These are phyloP conservation scores for Trissonchulus latispiculum DNA, from an alignment of 2,888 invertebrate genomes.

Conservation along the genomic window DNA sequence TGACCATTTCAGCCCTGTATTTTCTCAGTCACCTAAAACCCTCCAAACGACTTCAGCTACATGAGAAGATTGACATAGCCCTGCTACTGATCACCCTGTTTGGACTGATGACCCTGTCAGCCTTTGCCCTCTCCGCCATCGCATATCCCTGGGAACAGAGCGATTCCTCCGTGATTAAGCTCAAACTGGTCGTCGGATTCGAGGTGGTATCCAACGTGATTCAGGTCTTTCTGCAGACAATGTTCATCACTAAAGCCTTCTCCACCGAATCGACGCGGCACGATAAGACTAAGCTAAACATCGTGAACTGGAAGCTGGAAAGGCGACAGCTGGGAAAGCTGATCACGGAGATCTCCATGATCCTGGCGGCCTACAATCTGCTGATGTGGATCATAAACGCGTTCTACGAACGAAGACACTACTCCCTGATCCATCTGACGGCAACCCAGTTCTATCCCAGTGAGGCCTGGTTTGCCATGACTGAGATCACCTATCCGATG, in stretches of 20 bases:
- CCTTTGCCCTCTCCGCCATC: constrained; percentile 5
- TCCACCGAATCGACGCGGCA: constrained; percentile 4
- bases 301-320: background rate
- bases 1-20: background rate
- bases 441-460: constrained; percentile 4
- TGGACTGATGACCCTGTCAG: constrained; percentile 10
- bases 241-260: constrained; percentile 11
- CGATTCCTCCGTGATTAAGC: background rate
- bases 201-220: background rate
- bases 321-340: constrained; percentile 1
- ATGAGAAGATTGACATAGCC: constrained; percentile 9
- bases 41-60: background rate
- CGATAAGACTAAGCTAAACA: background rate
- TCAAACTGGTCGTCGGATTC: background rate
- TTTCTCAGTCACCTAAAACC: background rate
- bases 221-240: constrained; percentile 2
- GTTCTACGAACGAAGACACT: constrained; percentile 4
- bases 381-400: constrained; percentile 13
- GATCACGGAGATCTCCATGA: background rate
- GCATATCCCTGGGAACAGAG: background rate
- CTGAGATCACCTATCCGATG: constrained; percentile 12
- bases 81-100: constrained; percentile 8
- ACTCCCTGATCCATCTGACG: constrained; percentile 9
- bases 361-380: background rate
- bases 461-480: constrained; percentile 10